Base-by-base conservation (phyloP, 1,140 invertebrate species). In the Brachionus calyciflorus region DNA sequence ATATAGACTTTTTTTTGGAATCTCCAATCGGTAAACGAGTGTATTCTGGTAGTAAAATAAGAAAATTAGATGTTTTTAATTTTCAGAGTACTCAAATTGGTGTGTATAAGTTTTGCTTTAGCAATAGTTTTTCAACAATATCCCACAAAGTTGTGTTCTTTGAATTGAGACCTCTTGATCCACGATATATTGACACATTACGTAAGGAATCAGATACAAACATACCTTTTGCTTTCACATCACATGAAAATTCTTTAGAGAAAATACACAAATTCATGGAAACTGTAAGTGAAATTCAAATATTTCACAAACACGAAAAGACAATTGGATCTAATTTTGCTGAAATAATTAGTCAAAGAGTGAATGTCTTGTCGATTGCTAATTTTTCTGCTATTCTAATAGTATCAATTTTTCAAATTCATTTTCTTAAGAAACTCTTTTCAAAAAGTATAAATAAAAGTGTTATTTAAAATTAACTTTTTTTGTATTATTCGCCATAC, bases 1-100 rank as follows among this genome's bases (percentile, higher is more conserved):
- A 69, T 17, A 69, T 69, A 44, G 28, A 69, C 19, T 69, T 69
- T 51, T 69, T 48, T 51, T 48, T 69, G 48, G 41, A 69, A 30
- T 48, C 41, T 51, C 48, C 65, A 37, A 17, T n/a, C 0, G 21
- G 21, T 17, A 69, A 28, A 6, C 41, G 65, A 7, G 28, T 69
- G 1, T 69, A 69, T 33, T 44, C 65, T 3, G 65, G 41, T 12
- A 69, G 10, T 17, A 69, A 51, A 69, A 51, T 41, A 26, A n/a
- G 21, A 44, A 51, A 51, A 46, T 48, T 46, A 69, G 65, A 69
- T 26, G 41, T 48, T 10, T 48, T 69, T 33, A 69, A 26, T 14
- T 69, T 69, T 51, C 12, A 30, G 21, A 69, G 65, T 21, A 37
- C 48, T 0, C 26, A 60, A 19, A 28, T 46, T 30, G 65, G 65